These are phyloP conservation scores for Euura lappo DNA, from an alignment of 1,140 invertebrate genomes.

Conservation along the genomic window DNA sequence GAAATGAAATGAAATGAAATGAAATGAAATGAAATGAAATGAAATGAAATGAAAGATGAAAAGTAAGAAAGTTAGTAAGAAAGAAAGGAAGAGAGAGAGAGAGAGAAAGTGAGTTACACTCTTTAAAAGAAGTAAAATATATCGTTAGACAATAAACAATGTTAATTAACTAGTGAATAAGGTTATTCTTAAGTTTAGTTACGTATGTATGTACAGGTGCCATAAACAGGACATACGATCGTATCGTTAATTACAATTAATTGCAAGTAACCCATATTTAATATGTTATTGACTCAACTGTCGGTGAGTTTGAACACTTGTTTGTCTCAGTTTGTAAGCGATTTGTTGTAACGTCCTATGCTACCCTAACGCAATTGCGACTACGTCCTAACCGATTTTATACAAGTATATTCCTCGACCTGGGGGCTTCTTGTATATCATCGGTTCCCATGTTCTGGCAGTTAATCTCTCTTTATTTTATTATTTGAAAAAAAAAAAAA, in stretches of 20 bases:
- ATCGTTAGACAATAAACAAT: conserved; percentile 27
- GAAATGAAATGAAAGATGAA: background rate
- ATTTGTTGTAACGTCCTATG: conserved; percentile 24
- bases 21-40: conserved; percentile 16
- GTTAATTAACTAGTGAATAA: conserved; percentile 26
- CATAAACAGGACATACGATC: conserved; percentile 31
- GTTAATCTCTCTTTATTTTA: too few relatives aligned
- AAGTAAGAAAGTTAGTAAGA: too few relatives aligned
- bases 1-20: conserved; percentile 16
- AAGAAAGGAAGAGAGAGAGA: too few relatives aligned
- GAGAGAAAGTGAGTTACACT: conserved; percentile 6
- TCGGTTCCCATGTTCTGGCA: too few relatives aligned
- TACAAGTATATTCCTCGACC: too few relatives aligned
- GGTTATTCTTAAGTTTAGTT: conserved; percentile 28
- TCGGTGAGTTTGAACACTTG: conserved; percentile 12
- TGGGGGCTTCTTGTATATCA: too few relatives aligned
- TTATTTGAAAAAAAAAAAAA: too few relatives aligned
- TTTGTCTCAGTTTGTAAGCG: conserved; percentile 29
- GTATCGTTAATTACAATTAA: conserved; percentile 21
- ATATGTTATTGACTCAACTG: conserved; percentile 19
- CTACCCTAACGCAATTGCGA: background rate
- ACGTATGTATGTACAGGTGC: conserved; percentile 33
- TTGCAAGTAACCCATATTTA: conserved; percentile 22
- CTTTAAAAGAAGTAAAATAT: conserved; percentile 23
- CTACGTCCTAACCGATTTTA: background rate